Evolutionary conservation across 2,113 vertebrate species (phyloP), one percentile per base, ranked within the genome.

Genomic region (Ophthalmolycus amberensis): DNA sequence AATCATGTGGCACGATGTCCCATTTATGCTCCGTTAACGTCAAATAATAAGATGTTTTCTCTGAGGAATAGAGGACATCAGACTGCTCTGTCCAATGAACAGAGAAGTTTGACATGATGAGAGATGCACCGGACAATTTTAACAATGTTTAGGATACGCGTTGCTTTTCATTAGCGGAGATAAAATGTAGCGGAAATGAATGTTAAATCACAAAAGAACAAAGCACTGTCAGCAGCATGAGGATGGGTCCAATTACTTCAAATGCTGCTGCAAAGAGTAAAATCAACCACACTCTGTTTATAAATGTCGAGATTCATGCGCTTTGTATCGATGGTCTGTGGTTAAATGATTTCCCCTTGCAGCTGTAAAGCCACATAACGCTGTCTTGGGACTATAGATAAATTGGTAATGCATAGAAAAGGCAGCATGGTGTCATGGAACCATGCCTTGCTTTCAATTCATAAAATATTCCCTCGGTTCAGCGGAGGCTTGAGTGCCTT

Each of bases 361-460:
- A 83, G 84, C 84, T 75, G 87, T 72, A 82, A 84, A 90, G 80
- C 89, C 84, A 85, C 90, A 88, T 83, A 86, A 81, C 32, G 37
- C 73, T 46, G 70, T 85, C 83, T 38, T 69, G 81, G 85, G 90
- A 88, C 83, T 72, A 8, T 4, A 77, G 87, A 91, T 87, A 79
- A 88, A 91, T 85, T 81, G 87, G 77, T 88, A 87, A 92, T 80
- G 88, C 88, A 88, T 78, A 87, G 79, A 82, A 85, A 86, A 92
- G 72, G 69, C 84, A 76, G 79, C 70, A 63, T 54, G 3, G 67
- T 82, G 83, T 89, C 85, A 84, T 78, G 37, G 70, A 85, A 90
- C 89, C 81, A 85, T 72, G 82, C 71, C 75, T 77, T 62, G 50
- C 79, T 85, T 86, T 89, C 84, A 69, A 75, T 83, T 89, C 60